Conservation (phyloP, 2,113 vertebrate genomes). For the Clupea harengus region DNA sequence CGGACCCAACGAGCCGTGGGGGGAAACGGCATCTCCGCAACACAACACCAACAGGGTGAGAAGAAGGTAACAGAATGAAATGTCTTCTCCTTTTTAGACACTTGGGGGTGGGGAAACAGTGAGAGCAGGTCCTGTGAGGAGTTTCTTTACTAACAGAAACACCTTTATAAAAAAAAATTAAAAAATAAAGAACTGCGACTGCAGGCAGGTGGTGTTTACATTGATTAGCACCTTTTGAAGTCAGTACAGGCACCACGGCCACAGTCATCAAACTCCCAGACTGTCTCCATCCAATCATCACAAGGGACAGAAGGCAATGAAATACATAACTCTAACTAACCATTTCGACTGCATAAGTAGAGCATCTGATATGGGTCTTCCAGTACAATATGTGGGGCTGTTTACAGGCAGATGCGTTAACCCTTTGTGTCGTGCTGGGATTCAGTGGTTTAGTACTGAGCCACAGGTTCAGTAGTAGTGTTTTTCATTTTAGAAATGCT, state of each 20-base stretch:
- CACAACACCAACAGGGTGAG: not conserved
- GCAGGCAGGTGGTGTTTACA: constrained; percentile 4
- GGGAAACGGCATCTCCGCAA: not conserved
- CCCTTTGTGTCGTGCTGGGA: constrained; percentile 14
- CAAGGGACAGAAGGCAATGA: not conserved
- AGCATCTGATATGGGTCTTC: not conserved
- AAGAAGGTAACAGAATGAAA: not conserved
- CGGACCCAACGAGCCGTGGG: not conserved
- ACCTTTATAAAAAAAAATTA: not conserved
- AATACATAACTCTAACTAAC: not conserved
- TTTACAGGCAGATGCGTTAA: not conserved
- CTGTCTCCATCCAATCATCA: not conserved
- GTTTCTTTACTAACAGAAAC: not conserved
- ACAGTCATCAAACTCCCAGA: not conserved
- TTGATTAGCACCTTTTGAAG: not conserved
- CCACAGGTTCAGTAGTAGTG: constrained; percentile 58
- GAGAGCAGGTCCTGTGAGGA: not conserved
- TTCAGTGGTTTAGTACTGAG: constrained; percentile 58
- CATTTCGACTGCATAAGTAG: not conserved
- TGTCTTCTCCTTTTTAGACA: not conserved
- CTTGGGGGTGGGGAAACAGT: not conserved
- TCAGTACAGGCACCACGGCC: not conserved
- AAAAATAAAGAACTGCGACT: not conserved
- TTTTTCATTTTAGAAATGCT: constrained; percentile 8
- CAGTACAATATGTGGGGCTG: not conserved